Evolutionary conservation across 92 coral and sea anemone genomes (phyloP).

Genomic region (Siderastrea radians): DNA sequence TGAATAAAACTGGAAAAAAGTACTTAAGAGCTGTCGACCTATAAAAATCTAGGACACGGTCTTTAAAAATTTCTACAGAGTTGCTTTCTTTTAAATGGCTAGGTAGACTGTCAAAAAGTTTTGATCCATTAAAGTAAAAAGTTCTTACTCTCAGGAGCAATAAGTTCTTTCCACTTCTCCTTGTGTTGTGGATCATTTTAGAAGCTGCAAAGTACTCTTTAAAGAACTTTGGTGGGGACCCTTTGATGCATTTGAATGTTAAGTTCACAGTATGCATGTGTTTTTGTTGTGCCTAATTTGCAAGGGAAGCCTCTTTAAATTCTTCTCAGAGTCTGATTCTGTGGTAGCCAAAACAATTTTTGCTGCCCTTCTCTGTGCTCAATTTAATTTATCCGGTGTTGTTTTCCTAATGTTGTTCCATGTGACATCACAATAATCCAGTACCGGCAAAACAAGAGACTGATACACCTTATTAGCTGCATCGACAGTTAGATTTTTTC

Average conservation of each 20-base stretch:
- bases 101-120: too few relatives aligned
- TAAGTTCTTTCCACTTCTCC: too few relatives aligned
- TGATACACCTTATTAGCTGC: not conserved
- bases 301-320: constrained; percentile 50
- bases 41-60: too few relatives aligned
- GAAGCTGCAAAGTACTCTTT: not conserved
- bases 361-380: constrained; percentile 37
- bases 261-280: constrained; percentile 20
- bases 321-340: not conserved
- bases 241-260: constrained; percentile 21
- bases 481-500: constrained; percentile 1
- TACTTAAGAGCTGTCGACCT: too few relatives aligned
- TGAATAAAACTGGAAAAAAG: too few relatives aligned
- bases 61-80: too few relatives aligned
- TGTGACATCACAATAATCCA: constrained; percentile 50
- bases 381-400: constrained; percentile 29
- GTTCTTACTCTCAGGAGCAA: too few relatives aligned
- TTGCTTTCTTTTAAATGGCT: too few relatives aligned
- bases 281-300: constrained; percentile 14
- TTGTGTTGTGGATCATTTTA: too few relatives aligned
- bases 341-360: not conserved
- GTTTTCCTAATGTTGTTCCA: constrained; percentile 46
- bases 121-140: too few relatives aligned
- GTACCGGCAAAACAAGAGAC: constrained; percentile 31
- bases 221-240: constrained; percentile 17